Conservation (phyloP, 2,888 invertebrate genomes). For the Lobophora halterata region DNA sequence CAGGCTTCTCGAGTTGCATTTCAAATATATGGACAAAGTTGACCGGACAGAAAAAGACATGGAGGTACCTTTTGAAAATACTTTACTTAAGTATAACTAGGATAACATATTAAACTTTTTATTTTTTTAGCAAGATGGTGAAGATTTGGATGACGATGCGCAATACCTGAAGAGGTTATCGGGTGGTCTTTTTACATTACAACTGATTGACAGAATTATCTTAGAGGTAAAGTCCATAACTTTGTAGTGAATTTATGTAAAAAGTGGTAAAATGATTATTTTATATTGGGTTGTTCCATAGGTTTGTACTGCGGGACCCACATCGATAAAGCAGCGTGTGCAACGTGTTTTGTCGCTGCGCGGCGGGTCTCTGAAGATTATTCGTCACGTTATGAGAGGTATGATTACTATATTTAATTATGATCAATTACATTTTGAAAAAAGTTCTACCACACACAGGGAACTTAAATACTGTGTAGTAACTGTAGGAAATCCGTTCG, state of each 20-base stretch:
- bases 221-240: too few species aligned
- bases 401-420: conserved; percentile 3
- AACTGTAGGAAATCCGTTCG: too few species aligned
- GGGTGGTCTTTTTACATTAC: conserved; percentile 97
- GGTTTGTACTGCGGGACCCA: conserved; percentile 86
- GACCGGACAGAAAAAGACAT: conserved; percentile 90
- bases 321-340: conserved; percentile 90
- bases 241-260: too few species aligned
- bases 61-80: too few species aligned
- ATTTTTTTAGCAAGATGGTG: conserved; percentile 71
- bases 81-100: neutral
- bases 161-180: conserved; percentile 94
- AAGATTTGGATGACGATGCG: conserved; percentile 90
- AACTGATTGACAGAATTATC: conserved; percentile 94
- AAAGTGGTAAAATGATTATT: conserved; percentile 1
- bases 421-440: too few species aligned
- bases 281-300: conserved; percentile 24
- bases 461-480: too few species aligned
- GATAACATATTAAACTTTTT: neutral
- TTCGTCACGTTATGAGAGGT: conserved; percentile 96
- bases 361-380: conserved; percentile 94
- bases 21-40: conserved; percentile 97
- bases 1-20: conserved; percentile 96
- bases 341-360: conserved; percentile 93
- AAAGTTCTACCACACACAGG: too few species aligned